Conservation (phyloP, 23 tunicate genomes). For the Aplidium turbinatum region DNA sequence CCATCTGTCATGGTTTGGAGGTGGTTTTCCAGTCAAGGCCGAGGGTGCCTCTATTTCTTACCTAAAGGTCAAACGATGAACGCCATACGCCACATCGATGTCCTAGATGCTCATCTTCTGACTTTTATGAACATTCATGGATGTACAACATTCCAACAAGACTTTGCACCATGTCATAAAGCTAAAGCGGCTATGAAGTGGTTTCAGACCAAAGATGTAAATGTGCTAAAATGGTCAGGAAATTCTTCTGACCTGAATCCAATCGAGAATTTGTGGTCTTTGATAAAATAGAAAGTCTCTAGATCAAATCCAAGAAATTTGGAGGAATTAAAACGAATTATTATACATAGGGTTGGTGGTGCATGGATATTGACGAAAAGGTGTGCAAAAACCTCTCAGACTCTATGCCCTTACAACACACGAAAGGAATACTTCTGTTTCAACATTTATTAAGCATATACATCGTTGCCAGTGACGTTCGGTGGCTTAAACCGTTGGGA, state of each 20-base stretch:
- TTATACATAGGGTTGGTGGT: not conserved
- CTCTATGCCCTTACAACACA: constrained; percentile 1
- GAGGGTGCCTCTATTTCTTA: constrained; percentile 2
- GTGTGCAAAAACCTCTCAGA: constrained; percentile 15
- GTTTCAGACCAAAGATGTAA: no score
- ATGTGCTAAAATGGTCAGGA: no score
- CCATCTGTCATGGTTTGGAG: constrained; percentile 3
- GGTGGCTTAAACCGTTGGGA: no score
- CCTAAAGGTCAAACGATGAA: constrained; percentile 7
- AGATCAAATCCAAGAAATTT: constrained; percentile 7
- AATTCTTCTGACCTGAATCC: not conserved
- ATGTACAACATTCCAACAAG: not conserved
- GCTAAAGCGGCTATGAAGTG: not conserved
- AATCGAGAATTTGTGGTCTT: no score
- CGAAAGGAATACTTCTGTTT: no score
- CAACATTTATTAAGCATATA: no score
- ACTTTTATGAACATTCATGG: constrained; percentile 5
- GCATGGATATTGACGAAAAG: not conserved
- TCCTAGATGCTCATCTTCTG: not conserved
- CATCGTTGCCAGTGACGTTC: no score
- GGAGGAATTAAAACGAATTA: constrained; percentile 5
- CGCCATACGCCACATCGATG: no score
- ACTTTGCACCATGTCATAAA: constrained; percentile 8
- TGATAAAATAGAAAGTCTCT: no score
- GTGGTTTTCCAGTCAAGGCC: constrained; percentile 2